Conservation (phyloP, 2,113 vertebrate species). For the Mormyrus iriodes region DNA sequence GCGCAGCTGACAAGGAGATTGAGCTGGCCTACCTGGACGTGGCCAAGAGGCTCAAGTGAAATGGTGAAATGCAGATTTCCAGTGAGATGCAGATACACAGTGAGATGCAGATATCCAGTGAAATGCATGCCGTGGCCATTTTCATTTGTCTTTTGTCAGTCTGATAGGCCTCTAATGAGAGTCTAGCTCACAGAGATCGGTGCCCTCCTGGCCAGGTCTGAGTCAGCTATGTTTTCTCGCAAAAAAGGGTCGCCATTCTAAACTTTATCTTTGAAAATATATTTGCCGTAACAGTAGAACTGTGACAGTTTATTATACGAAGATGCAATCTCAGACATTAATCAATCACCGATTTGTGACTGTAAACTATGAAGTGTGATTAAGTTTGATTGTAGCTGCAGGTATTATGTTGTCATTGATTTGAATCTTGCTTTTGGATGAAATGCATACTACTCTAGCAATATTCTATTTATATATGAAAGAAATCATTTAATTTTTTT, state of each 20-base stretch:
- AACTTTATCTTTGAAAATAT: background rate
- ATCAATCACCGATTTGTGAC: background rate
- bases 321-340: background rate
- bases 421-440: conserved; percentile 7
- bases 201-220: background rate
- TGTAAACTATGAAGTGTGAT: background rate
- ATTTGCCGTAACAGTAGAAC: background rate
- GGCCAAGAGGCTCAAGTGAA: conserved; percentile 77
- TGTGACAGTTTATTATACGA: background rate
- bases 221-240: background rate
- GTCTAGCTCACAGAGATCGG: background rate
- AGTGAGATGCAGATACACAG: background rate
- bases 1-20: conserved; percentile 81
- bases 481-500: conserved; percentile 16
- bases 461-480: conserved; percentile 16
- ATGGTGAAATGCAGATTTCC: background rate
- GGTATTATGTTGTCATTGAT: background rate
- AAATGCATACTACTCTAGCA: background rate
- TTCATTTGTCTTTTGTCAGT: background rate
- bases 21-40: conserved; percentile 88
- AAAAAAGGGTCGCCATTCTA: background rate
- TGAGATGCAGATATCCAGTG: background rate
- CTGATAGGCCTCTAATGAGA: background rate
- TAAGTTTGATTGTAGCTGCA: conserved; percentile 1
- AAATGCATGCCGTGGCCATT: background rate